Conservation (phyloP, 1,140 invertebrate species). For the Sarcophaga bullata region DNA sequence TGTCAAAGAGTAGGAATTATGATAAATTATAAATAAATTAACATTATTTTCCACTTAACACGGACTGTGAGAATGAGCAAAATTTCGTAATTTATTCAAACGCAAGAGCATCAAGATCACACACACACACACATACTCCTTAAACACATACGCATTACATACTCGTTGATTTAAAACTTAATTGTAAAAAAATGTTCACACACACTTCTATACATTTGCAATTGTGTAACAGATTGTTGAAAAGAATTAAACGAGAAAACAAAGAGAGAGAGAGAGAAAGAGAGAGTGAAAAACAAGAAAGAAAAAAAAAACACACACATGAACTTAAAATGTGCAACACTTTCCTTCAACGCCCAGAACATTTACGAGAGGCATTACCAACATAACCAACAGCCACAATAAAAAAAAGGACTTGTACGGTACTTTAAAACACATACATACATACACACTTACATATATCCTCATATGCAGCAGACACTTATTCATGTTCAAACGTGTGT, state of each 20-base stretch:
- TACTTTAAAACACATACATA: neutral
- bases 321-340: slow-evolving; percentile 34
- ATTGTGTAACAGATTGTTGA: slow-evolving; percentile 40
- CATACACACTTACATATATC: neutral
- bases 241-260: slow-evolving; percentile 4
- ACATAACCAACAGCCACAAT: neutral
- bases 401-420: neutral
- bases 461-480: neutral
- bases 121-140: slow-evolving; percentile 1
- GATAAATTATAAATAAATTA: slow-evolving; percentile 29
- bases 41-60: slow-evolving; percentile 39
- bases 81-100: slow-evolving; percentile 26
- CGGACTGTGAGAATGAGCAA: neutral
- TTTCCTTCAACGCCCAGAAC: slow-evolving; percentile 35
- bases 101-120: neutral
- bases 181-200: neutral
- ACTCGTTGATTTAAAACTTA: neutral
- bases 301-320: too few relatives aligned
- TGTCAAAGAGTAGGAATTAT: neutral
- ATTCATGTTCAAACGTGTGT: too few relatives aligned
- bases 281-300: too few relatives aligned
- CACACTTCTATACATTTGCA: neutral
- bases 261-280: neutral
- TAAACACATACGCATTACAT: neutral
- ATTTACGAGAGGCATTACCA: neutral